Evolutionary conservation across 2,888 invertebrate genomes (phyloP).

Genomic region (Sipha maydis): DNA sequence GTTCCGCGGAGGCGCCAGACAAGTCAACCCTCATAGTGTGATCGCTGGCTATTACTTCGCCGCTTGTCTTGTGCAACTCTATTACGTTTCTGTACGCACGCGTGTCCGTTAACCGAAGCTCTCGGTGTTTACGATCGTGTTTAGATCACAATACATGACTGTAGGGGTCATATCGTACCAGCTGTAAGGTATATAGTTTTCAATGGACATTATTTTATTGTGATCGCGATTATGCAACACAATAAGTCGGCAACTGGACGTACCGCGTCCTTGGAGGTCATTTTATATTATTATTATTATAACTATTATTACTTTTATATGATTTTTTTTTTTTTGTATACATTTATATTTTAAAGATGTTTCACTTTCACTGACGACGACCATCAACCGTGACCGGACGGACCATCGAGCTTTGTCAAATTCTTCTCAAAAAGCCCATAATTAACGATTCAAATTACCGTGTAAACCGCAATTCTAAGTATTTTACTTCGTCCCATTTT

Average conservation of each 20-base stretch:
- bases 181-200: conserved; percentile 6
- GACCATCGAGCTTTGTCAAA: conserved; percentile 23
- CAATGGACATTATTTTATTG: conserved; percentile 52
- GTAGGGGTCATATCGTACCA: not conserved
- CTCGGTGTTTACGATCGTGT: conserved; percentile 44
- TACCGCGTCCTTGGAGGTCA: conserved; percentile 53
- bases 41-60: not conserved
- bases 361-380: conserved; percentile 30
- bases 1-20: conserved; percentile 16
- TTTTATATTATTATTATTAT: conserved; percentile 38
- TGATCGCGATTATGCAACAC: conserved; percentile 54
- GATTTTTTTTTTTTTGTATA: not conserved
- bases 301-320: not conserved
- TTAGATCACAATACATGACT: conserved; percentile 28
- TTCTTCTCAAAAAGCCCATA: not conserved
- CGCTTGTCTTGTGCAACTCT: conserved; percentile 4
- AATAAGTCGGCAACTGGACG: conserved; percentile 35
- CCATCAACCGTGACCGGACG: conserved; percentile 17
- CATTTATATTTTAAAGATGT: conserved; percentile 28
- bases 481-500: not conserved
- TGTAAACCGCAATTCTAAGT: not conserved
- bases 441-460: not conserved
- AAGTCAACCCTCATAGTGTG: conserved; percentile 9
- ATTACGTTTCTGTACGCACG: not conserved
- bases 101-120: not conserved